phyloP scores from a whole-genome alignment of 2,113 vertebrate species.

The Irena cyanogastra region DNA sequence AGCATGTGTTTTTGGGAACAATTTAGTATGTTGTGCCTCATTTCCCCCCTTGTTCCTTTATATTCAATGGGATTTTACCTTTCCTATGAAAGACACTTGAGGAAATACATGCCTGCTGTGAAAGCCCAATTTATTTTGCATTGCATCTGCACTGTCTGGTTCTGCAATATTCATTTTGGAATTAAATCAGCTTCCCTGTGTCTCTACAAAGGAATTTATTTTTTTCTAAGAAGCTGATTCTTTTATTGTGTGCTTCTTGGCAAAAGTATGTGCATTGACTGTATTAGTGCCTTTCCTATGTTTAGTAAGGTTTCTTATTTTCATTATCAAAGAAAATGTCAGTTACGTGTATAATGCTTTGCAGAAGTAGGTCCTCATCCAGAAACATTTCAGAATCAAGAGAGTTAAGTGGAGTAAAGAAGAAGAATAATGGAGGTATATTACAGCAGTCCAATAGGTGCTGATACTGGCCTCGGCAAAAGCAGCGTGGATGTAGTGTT shows the following conservation, averaged over 20 bases:
- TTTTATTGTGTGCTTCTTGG: neutral
- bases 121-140: conserved; percentile 33
- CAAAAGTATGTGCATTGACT: neutral
- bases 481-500: neutral
- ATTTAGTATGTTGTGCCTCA: neutral
- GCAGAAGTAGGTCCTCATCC: neutral
- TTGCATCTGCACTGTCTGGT: neutral
- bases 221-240: neutral
- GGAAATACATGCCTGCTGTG: conserved; percentile 39
- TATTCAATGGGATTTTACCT: conserved; percentile 32
- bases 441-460: neutral
- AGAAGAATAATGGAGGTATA: neutral
- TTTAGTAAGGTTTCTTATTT: neutral
- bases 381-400: neutral
- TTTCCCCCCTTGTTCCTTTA: conserved; percentile 11
- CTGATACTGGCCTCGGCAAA: neutral
- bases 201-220: neutral
- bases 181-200: conserved; percentile 26
- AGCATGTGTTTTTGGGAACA: conserved; percentile 9
- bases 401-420: neutral
- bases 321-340: neutral
- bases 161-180: neutral
- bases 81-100: conserved; percentile 18
- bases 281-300: neutral
- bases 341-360: neutral